Conservation (phyloP, 2,888 invertebrate genomes). For the Heliconius ismenius region DNA sequence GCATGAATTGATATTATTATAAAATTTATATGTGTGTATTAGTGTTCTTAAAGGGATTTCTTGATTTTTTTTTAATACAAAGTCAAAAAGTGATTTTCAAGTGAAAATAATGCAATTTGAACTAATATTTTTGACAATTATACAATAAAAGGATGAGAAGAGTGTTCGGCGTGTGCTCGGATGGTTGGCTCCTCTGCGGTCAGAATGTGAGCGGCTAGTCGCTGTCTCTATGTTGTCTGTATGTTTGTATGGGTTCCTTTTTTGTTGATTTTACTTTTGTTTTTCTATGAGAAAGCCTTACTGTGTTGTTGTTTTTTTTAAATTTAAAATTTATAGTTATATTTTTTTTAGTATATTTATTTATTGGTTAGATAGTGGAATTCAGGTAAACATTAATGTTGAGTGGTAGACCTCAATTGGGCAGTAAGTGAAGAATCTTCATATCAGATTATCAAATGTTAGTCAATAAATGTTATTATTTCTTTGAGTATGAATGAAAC, state of each 20-base stretch:
- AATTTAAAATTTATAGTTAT: too few relatives aligned
- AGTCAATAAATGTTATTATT: too few relatives aligned
- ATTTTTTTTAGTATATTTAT: not conserved
- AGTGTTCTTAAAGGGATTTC: not conserved
- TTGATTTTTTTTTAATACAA: not conserved
- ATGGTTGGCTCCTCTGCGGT: conserved; percentile 78
- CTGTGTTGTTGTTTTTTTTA: not conserved
- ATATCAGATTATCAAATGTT: too few relatives aligned
- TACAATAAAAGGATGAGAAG: conserved; percentile 68
- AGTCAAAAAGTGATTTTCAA: not conserved
- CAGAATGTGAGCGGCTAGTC: conserved; percentile 79
- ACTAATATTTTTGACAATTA: conserved; percentile 28
- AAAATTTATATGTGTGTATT: too few relatives aligned
- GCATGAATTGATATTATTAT: too few relatives aligned
- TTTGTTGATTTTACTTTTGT: conserved; percentile 47
- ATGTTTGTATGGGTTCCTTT: conserved; percentile 64
- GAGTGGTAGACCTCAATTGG: too few relatives aligned
- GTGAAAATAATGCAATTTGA: conserved; percentile 39
- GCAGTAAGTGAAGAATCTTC: too few relatives aligned
- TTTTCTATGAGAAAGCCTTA: conserved; percentile 20
- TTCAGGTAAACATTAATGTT: too few relatives aligned
- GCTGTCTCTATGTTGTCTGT: conserved; percentile 78
- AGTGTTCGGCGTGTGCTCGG: conserved; percentile 80
- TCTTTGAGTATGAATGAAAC: too few relatives aligned
- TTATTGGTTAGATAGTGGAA: not conserved